Conservation (phyloP, 2,797 vertebrate genomes). For the Parambassis ranga region DNA sequence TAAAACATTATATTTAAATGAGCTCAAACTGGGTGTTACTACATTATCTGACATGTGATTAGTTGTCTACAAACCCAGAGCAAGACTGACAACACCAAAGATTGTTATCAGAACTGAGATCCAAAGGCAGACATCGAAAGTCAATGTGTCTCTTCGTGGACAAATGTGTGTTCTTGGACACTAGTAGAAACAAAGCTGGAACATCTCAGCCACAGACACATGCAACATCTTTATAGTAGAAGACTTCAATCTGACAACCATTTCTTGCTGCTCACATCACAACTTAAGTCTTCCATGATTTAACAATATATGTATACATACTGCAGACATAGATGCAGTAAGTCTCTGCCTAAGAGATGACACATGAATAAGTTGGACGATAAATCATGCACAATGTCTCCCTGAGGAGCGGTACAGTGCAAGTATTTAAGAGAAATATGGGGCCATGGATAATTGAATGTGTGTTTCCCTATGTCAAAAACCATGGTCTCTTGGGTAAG, state of each 20-base stretch:
- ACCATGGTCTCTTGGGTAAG: constrained; percentile 35
- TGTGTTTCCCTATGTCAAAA: constrained; percentile 58
- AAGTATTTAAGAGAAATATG: constrained; percentile 72
- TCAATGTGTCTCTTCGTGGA: constrained; percentile 15
- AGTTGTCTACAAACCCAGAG: constrained; percentile 23
- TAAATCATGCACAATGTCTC: constrained; percentile 67
- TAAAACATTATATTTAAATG: constrained; percentile 15
- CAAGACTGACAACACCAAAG: constrained; percentile 1
- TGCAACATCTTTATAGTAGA: constrained; percentile 14
- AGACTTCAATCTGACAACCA: constrained; percentile 46
- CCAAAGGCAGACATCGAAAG: constrained; percentile 37
- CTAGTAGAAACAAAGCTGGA: constrained; percentile 28
- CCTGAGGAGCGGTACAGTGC: constrained; percentile 48
- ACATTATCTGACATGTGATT: constrained; percentile 22
- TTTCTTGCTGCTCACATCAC: constrained; percentile 35
- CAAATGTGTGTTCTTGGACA: constrained; percentile 14
- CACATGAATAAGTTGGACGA: constrained; percentile 53
- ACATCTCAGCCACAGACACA: constrained; percentile 13
- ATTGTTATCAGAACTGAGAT: constrained; percentile 41
- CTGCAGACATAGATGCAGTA: constrained; percentile 25
- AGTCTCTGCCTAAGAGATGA: constrained; percentile 33
- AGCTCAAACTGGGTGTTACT: constrained; percentile 2
- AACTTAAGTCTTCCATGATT: constrained; percentile 47
- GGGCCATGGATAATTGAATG: constrained; percentile 68
- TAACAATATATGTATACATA: constrained; percentile 52